phyloP scores from a whole-genome alignment of 2,888 invertebrate species.

The Synergus itoensis region DNA sequence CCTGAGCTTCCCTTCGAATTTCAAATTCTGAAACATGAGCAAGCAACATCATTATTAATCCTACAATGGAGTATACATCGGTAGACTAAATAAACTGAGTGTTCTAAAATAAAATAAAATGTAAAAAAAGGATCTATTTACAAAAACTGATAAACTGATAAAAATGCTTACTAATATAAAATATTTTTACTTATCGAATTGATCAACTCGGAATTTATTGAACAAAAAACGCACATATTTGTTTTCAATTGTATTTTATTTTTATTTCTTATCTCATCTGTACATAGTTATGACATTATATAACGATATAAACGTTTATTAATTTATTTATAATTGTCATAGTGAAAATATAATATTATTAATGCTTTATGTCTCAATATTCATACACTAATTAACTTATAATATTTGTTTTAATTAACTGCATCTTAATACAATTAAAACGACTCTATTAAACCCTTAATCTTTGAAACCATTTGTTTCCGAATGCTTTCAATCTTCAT shows the following conservation, averaged over 20 bases:
- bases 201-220: no score
- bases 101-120: neutral
- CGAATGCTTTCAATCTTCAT: neutral
- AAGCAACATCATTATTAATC: constrained; percentile 4
- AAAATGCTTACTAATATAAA: neutral
- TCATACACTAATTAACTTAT: no score
- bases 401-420: no score
- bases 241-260: no score
- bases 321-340: no score
- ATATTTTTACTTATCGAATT: neutral
- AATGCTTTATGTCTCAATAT: no score
- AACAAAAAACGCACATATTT: no score
- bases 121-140: neutral
- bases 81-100: neutral
- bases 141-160: neutral
- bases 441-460: neutral
- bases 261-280: no score
- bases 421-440: no score
- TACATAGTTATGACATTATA: no score
- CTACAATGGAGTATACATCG: neutral
- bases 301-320: no score
- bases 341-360: no score
- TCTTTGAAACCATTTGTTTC: neutral
- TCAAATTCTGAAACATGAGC: constrained; percentile 17
- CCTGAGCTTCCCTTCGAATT: constrained; percentile 18